A percentile compares a stretch with the other conserved stretches of the same genome.
phyloP scores from a whole-genome alignment of 2,797 vertebrate genomes.

The Vipera ursinii region DNA sequence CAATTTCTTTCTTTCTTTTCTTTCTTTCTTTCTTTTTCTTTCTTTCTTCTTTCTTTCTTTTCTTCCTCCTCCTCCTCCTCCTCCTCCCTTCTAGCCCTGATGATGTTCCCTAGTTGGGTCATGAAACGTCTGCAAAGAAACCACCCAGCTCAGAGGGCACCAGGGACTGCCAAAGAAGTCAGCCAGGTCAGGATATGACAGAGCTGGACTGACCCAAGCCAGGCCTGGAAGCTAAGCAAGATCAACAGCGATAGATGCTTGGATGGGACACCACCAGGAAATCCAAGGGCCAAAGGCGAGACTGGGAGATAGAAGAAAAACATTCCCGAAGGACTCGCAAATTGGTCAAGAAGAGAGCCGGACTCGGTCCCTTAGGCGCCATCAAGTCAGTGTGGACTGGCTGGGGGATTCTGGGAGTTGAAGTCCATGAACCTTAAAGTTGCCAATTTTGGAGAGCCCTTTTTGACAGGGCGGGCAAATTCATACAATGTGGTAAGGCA shows the following conservation, averaged over 20 bases:
- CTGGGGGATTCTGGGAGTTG: not conserved
- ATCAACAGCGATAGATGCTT: not conserved
- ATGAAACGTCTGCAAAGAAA: too few species aligned
- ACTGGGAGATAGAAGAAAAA: not conserved
- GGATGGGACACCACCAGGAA: not conserved
- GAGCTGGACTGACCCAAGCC: not conserved
- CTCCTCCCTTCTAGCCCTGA: too few species aligned
- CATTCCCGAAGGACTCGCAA: not conserved
- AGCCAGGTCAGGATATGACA: not conserved
- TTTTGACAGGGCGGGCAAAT: fast-evolving
- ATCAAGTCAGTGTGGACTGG: not conserved
- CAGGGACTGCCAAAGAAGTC: not conserved
- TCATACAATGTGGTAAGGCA: not conserved
- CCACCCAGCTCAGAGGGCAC: too few species aligned
- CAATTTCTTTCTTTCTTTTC: too few species aligned
- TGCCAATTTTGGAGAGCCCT: not conserved
- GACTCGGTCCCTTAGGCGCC: not conserved
- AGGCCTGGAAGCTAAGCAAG: not conserved
- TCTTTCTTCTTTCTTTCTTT: too few species aligned
- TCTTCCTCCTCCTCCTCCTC: too few species aligned
- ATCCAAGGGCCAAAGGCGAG: not conserved
- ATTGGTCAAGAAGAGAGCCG: too few species aligned
- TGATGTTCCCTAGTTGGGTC: too few species aligned
- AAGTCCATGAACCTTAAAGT: too few species aligned
- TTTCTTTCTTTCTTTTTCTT: too few species aligned